Evolutionary conservation across 2,797 vertebrate species (phyloP), one percentile per base, ranked within the genome.

Genomic region (Crenuchus spilurus): DNA sequence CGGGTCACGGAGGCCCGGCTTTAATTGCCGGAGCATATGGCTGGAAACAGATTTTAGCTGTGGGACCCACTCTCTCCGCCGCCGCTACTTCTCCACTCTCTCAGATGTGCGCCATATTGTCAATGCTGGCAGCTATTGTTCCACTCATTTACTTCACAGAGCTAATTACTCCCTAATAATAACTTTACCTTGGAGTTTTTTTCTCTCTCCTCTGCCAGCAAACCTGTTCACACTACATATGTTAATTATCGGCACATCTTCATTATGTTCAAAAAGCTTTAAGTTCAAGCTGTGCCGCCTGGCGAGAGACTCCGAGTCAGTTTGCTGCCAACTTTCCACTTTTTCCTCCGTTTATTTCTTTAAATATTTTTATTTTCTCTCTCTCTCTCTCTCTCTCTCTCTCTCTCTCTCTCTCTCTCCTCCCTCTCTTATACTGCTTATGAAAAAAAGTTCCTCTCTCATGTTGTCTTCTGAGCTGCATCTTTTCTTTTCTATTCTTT

Each of bases 121-220:
- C 91, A 92, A 92, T 92, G 95, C 96, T 98, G 96, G 96, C 96
- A 98, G 96, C 95, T 93, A 99, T 99, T 99, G 96, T 99, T 98
- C 94, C 91, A 90, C 94, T 96, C 96, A 96, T 98, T 98, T 97
- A 98, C 96, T 98, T 98, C 97, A 97, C 94, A 98, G 95, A 96
- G 96, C 96, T 98, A 98, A 99, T 99, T 99, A 99, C 96, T 97
- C 96, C 96, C 95, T 95, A 96, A 98, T 98, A 98, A 99, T 98
- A 99, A 97, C 97, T 98, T 98, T 98, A 99, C 97, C 97, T 99
- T 97, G 94, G 96, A 98, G 95, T 98, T 98, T 96, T n/a, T 94
- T 94, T 60, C 92, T 94, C 93, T 89, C 89, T 88, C 93, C 87
- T 88, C 92, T 97, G 96, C 97, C 96, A 97, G 95, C 95, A 98